Conservation (phyloP, 2,113 vertebrate genomes). For the Podarcis raffonei region DNA sequence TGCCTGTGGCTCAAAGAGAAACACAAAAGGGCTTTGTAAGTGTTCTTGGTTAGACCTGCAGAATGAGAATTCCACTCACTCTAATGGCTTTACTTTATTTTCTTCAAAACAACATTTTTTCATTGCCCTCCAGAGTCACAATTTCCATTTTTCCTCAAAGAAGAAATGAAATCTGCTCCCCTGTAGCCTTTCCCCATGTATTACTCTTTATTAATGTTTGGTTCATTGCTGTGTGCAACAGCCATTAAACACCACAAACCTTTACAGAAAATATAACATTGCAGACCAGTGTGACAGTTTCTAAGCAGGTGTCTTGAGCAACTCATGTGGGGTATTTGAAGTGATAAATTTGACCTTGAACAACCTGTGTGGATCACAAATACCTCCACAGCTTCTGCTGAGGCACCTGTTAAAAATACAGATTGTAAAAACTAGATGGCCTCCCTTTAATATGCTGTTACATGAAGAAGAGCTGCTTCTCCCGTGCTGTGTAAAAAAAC, state of each 20-base stretch:
- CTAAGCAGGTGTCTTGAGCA: not conserved
- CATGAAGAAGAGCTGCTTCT: not conserved
- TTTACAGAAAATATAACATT: not conserved
- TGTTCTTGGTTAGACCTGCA: not conserved
- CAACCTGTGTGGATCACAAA: not conserved
- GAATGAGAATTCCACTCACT: constrained; percentile 3
- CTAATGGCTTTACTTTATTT: constrained; percentile 18
- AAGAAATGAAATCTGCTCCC: constrained; percentile 24
- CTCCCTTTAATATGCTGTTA: not conserved
- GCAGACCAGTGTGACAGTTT: not conserved
- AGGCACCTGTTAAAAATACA: not conserved
- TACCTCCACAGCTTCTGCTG: not conserved
- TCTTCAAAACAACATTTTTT: constrained; percentile 12
- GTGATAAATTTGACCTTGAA: not conserved
- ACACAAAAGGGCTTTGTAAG: constrained; percentile 1
- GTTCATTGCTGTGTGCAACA: constrained; percentile 3
- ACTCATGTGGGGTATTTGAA: not conserved
- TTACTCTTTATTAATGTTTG: constrained; percentile 30
- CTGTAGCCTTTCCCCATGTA: constrained; percentile 3
- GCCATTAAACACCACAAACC: not conserved
- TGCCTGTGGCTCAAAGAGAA: not conserved
- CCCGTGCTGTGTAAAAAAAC: not conserved
- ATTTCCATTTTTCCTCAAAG: constrained; percentile 22
- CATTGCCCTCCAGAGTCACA: constrained; percentile 6
- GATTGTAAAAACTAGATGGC: not conserved